phyloP scores from a whole-genome alignment of 1,140 invertebrate genomes.

The Chrysomallon squamiferum region DNA sequence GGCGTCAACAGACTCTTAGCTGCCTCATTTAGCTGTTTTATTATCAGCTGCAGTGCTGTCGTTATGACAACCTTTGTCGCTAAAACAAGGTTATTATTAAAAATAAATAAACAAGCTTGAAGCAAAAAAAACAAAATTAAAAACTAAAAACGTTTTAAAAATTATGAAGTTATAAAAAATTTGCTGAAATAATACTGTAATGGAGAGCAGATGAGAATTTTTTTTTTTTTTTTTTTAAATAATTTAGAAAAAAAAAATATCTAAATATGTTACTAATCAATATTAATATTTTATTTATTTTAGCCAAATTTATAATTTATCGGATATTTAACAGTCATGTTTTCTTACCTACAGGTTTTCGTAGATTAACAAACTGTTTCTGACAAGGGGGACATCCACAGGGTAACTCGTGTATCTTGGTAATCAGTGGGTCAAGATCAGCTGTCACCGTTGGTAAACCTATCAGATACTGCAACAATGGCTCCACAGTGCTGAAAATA shows the following conservation, averaged over 20 bases:
- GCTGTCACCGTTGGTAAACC: constrained; percentile 27
- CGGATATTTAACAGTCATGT: no score
- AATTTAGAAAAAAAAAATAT: neutral
- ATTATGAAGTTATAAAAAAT: neutral
- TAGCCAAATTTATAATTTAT: no score
- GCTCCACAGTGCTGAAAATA: constrained; percentile 43
- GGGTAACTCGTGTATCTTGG: constrained; percentile 49
- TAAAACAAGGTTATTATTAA: neutral
- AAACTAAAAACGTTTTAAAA: neutral
- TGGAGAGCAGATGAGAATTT: neutral
- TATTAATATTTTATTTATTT: no score
- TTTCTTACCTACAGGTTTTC: neutral
- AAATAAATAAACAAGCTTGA: neutral
- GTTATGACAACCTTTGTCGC: constrained; percentile 11
- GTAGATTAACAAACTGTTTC: neutral
- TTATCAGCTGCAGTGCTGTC: constrained; percentile 12
- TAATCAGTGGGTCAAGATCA: constrained; percentile 33
- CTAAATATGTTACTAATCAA: no score
- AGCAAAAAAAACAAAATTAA: neutral
- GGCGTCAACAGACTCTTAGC: constrained; percentile 34
- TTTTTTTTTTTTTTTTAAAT: neutral
- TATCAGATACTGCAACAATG: constrained; percentile 43
- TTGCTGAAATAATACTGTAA: neutral
- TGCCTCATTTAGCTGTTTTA: constrained; percentile 27
- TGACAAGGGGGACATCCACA: constrained; percentile 42